Percentiles rank a stretch among this genome's conserved stretches.
Conservation (phyloP, 2,888 invertebrate genomes). For the Meloe dianella region DNA sequence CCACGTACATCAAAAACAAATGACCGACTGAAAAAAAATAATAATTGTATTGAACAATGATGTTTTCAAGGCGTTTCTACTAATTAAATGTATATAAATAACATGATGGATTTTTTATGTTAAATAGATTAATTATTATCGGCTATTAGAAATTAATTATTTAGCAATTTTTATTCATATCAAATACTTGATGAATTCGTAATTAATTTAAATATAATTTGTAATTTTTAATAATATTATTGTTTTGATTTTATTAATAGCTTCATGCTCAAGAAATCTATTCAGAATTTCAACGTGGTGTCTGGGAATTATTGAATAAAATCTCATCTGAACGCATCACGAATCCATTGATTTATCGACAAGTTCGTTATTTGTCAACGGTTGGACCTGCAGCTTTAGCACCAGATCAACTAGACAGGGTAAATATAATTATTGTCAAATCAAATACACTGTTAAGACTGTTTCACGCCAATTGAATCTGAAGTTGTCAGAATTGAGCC, state of each 20-base stretch:
- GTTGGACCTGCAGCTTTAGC: constrained; percentile 85
- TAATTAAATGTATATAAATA: constrained; percentile 6
- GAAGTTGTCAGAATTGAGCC: too few species aligned
- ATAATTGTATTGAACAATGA: background rate
- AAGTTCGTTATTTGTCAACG: constrained; percentile 76
- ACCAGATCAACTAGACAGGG: constrained; percentile 82
- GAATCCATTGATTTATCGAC: constrained; percentile 73
- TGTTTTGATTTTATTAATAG: constrained; percentile 61
- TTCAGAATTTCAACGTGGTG: constrained; percentile 81
- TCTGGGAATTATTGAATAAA: constrained; percentile 77
- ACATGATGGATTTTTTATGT: background rate
- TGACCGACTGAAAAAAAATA: background rate
- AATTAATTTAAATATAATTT: constrained; percentile 16
- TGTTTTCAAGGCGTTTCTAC: constrained; percentile 3
- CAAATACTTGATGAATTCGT: background rate
- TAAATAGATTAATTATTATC: background rate
- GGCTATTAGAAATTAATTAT: background rate
- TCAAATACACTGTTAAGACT: too few species aligned
- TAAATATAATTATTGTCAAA: too few species aligned
- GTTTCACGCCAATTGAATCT: too few species aligned
- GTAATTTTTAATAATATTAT: constrained; percentile 4
- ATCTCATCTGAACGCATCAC: constrained; percentile 71
- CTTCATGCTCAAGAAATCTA: constrained; percentile 80
- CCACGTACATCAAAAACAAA: constrained; percentile 4
- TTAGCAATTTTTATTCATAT: constrained; percentile 7